Percentiles rank a stretch among this genome's conserved stretches.
Conservation (phyloP, 2,888 invertebrate species). For the Drosophila pseudotalamancana region DNA sequence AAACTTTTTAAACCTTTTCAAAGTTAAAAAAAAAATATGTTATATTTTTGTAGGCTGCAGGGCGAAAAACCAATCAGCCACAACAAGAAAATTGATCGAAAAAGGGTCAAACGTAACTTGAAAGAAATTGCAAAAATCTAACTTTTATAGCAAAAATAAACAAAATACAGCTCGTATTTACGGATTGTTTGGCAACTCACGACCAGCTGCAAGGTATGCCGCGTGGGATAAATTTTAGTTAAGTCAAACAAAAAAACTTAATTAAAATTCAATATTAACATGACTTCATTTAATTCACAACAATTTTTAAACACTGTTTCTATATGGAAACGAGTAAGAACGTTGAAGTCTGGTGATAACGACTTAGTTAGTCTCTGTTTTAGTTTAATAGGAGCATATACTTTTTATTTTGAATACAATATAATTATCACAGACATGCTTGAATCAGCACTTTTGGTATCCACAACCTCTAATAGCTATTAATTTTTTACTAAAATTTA, state of each 20-base stretch:
- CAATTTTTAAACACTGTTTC: too few relatives aligned
- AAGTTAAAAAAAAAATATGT: not conserved
- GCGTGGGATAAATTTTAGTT: too few relatives aligned
- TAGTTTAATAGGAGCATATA: too few relatives aligned
- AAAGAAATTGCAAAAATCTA: conserved; percentile 28
- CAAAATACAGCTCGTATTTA: conserved; percentile 14
- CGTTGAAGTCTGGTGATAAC: too few relatives aligned
- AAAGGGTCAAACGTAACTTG: conserved; percentile 39
- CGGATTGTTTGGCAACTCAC: conserved; percentile 1
- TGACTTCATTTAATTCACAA: too few relatives aligned
- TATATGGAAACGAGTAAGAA: too few relatives aligned
- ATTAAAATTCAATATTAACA: conserved; percentile 1
- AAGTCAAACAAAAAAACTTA: conserved; percentile 2
- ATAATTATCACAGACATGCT: too few relatives aligned
- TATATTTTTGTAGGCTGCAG: conserved; percentile 32
- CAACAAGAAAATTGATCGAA: conserved; percentile 38
- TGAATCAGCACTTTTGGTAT: too few relatives aligned
- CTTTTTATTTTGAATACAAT: too few relatives aligned
- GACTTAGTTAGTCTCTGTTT: too few relatives aligned
- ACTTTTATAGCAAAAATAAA: conserved; percentile 9
- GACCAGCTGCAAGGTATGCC: conserved; percentile 18
- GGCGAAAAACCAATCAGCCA: conserved; percentile 47
- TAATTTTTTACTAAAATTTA: too few relatives aligned
- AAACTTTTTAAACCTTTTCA: not conserved
- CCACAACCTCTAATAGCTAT: too few relatives aligned